Evolutionary conservation across 2,113 vertebrate species (phyloP).

Genomic region (Podocnemis expansa): DNA sequence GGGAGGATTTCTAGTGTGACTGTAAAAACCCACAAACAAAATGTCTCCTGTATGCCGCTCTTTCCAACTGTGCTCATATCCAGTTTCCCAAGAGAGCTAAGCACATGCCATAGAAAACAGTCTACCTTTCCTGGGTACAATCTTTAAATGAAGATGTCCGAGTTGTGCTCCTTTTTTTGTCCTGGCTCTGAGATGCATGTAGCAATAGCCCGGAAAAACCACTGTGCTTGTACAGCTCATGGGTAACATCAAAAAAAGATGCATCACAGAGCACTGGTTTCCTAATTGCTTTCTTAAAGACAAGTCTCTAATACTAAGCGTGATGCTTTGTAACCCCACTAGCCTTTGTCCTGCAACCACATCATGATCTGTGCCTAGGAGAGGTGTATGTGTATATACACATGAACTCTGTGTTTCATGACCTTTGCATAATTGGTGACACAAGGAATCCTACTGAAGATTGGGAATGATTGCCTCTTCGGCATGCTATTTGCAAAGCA

Average conservation of each 20-base stretch:
- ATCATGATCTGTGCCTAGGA: not conserved
- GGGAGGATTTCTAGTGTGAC: not conserved
- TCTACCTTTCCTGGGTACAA: not conserved
- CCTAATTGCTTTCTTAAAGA: not conserved
- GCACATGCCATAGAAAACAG: not conserved
- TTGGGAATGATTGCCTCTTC: not conserved
- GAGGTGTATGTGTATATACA: not conserved
- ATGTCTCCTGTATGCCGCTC: fast-evolving
- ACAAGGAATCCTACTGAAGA: constrained; percentile 13
- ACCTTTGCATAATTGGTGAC: not conserved
- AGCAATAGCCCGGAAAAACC: not conserved
- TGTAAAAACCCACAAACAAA: not conserved
- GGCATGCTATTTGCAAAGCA: not conserved
- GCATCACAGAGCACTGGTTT: not conserved
- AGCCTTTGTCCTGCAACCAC: not conserved
- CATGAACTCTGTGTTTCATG: constrained; percentile 17
- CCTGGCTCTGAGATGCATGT: not conserved
- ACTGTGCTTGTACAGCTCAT: not conserved
- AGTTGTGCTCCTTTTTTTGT: not conserved
- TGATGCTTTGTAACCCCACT: not conserved
- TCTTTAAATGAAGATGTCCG: fast-evolving
- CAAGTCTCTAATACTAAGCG: not conserved
- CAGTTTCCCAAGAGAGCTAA: not conserved
- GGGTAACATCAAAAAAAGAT: not conserved
- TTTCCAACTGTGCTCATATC: not conserved